These are phyloP conservation scores for Spatula clypeata DNA, from an alignment of 2,797 vertebrate species.

Conservation along the genomic window DNA sequence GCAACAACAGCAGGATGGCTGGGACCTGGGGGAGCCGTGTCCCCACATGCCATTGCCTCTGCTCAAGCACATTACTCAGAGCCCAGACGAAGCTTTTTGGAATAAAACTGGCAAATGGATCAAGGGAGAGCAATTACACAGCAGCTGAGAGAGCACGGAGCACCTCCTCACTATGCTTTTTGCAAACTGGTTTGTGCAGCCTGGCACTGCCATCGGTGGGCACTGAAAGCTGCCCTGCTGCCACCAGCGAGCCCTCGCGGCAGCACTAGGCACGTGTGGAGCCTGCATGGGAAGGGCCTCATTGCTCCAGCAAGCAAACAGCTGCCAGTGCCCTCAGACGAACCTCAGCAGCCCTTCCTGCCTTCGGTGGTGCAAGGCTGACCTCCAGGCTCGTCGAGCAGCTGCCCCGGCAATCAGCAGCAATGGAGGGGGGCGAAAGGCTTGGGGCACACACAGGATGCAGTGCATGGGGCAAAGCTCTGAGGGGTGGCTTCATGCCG, in stretches of 20 bases:
- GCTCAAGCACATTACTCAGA: neutral
- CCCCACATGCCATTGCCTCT: fast-evolving
- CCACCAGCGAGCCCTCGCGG: neutral
- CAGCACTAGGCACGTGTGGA: fast-evolving
- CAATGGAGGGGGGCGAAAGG: neutral
- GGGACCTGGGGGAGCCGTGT: neutral
- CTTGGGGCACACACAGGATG: neutral
- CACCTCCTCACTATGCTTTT: neutral
- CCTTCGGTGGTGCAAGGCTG: neutral
- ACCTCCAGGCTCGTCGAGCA: neutral
- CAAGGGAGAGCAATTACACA: neutral
- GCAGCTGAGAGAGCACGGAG: neutral
- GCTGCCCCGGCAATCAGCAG: neutral
- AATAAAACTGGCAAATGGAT: neutral
- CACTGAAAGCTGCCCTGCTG: neutral
- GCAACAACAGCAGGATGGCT: fast-evolving
- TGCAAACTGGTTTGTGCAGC: fast-evolving
- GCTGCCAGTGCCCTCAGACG: neutral
- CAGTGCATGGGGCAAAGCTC: neutral
- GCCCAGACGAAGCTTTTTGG: neutral
- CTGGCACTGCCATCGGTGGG: neutral
- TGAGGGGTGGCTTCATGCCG: fast-evolving
- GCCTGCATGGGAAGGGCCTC: fast-evolving
- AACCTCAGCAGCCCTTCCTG: neutral
- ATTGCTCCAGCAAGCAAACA: fast-evolving